Evolutionary conservation across 2,888 invertebrate genomes (phyloP), one percentile per base, ranked within the genome.

Genomic region (Axea sp.): DNA sequence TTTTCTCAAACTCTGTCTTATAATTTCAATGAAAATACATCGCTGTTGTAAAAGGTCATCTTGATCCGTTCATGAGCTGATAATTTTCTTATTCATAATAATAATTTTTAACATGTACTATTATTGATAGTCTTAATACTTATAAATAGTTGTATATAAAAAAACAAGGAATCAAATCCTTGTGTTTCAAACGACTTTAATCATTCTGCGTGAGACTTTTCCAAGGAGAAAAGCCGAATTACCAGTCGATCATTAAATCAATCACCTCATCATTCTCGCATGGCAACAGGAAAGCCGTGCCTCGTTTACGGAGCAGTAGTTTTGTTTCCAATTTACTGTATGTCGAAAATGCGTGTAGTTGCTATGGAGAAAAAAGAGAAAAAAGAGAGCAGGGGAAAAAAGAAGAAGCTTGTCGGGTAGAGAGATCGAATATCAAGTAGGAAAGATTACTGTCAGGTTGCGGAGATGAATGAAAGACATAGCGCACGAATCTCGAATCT

Each of bases 381-480:
- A 22, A 15, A 14, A 17, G n/a, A 5, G 8, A 31, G 28, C n/a
- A 26, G 8, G 9, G 14, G 15, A 15, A n/a, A 6, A 30, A 33
- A 22, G 30, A 41, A 31, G 28, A 51, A 51, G 62, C 31, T 49
- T 49, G 11, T 30, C 39, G 39, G 43, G 53, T 33, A 45, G 47
- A 47, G 14, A 55, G 35, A 65, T 65, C 45, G 47, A 47, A 57
- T 67, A 41, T 67, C 67, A 67, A 49, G 31, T 53, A 45, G 65
- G 15, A 53, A 55, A 65, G 67, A 57, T 67, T 57, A 49, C 67
- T 57, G 67, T 57, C 33, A 49, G 57, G 41, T 57, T 67, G 57
- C 31, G 4, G 47, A 15, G 28, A 64, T 53, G 55, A 67, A 57
- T 51, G 51, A 37, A 24, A 51, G 30, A 51, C 33, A 8, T n/a